Evolutionary conservation across 1,140 invertebrate species (phyloP).

Genomic region (Sarcophaga peregrina): DNA sequence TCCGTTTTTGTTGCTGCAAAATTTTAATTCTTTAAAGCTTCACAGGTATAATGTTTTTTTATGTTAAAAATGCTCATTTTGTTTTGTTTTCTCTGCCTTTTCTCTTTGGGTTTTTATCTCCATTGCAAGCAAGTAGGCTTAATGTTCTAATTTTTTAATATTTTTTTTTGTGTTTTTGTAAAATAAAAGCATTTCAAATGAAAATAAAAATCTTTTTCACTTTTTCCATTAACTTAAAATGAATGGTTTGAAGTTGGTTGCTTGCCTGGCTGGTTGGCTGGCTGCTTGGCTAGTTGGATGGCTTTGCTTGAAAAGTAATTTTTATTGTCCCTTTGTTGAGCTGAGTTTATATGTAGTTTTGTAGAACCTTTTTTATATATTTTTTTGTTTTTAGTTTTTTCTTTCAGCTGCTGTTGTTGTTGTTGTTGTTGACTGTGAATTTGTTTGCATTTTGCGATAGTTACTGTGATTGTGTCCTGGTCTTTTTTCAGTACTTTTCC

Average conservation of each 20-base stretch:
- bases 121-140: not conserved
- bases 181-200: not conserved
- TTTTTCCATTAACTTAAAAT: not conserved
- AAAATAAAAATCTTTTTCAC: not conserved
- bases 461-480: too few species aligned
- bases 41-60: too few species aligned
- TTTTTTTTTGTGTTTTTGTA: not conserved
- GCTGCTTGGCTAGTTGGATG: too few species aligned
- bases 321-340: conserved; percentile 5
- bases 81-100: not conserved
- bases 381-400: not conserved
- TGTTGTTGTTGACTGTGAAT: not conserved
- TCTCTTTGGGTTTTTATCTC: not conserved
- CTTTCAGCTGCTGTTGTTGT: not conserved
- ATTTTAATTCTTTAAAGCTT: not conserved
- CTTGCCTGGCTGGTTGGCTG: too few species aligned
- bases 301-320: not conserved
- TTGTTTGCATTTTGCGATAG: too few species aligned
- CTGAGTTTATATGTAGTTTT: not conserved
- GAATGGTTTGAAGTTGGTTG: not conserved
- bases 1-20: too few species aligned
- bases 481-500: too few species aligned
- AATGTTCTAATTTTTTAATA: not conserved
- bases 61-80: too few species aligned
- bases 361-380: not conserved